Evolutionary conservation across 2,888 invertebrate genomes (phyloP).

Genomic region (Aspidapion aeneum): DNA sequence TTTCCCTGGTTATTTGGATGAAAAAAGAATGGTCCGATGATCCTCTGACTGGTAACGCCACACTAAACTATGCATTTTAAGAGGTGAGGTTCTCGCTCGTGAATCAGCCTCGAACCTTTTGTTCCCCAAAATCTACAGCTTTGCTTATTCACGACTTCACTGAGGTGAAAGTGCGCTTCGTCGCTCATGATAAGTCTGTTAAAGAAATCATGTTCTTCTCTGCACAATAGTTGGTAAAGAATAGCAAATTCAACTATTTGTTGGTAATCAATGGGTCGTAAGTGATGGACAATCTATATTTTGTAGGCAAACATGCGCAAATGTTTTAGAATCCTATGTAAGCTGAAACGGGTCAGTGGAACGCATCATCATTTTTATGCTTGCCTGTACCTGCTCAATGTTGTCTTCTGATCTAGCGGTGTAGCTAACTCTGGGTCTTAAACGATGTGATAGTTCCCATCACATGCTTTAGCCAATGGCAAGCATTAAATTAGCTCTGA

Average conservation of each 20-base stretch:
- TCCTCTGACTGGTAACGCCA: neutral
- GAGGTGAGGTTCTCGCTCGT: neutral
- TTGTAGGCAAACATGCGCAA: no score
- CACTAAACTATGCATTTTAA: neutral
- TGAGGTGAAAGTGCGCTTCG: neutral
- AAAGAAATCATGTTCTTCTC: neutral
- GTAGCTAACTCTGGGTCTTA: no score
- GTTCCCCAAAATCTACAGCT: no score
- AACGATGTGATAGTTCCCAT: no score
- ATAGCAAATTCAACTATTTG: neutral
- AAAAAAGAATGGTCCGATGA: neutral
- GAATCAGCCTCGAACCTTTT: neutral
- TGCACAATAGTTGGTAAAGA: neutral
- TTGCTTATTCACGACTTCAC: no score
- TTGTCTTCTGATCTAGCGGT: no score
- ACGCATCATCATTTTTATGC: no score
- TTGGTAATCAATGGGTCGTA: neutral
- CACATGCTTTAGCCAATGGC: no score
- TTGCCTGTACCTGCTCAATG: no score
- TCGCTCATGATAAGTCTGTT: neutral
- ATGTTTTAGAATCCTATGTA: no score
- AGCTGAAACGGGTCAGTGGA: no score
- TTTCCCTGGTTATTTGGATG: neutral
- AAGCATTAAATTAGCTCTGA: no score
- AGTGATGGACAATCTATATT: neutral